These are phyloP conservation scores for Amphimedon queenslandica DNA, from an alignment of 37 sponge, comb jelly and placozoan species.

Conservation along the genomic window DNA sequence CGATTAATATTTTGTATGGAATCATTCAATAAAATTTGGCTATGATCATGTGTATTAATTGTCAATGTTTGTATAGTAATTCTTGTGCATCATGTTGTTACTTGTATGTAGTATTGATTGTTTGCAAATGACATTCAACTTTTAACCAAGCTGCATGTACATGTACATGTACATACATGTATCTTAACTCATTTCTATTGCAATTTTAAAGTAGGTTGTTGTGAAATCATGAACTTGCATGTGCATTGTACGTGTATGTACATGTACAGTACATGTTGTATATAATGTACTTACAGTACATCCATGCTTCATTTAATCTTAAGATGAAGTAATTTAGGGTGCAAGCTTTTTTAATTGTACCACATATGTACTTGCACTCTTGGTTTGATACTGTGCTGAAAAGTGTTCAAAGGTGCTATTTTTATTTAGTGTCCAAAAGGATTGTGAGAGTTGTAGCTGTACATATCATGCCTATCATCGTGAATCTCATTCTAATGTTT, in stretches of 20 bases:
- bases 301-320: no score
- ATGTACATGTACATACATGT: neutral
- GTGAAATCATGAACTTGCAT: neutral
- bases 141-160: neutral
- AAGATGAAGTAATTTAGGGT: no score
- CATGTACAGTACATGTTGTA: neutral
- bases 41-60: no score
- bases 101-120: no score
- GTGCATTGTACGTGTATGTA: neutral
- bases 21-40: no score
- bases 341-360: no score
- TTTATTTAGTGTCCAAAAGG: constrained; percentile 34
- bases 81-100: no score
- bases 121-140: no score
- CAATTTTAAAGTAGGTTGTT: neutral
- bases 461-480: neutral
- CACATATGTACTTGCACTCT: neutral
- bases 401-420: neutral
- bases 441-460: constrained; percentile 22
- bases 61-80: no score
- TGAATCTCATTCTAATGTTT: neutral
- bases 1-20: no score
- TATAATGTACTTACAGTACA: neutral
- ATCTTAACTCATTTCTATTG: no score
- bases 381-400: neutral